Evolutionary conservation across 2,888 invertebrate species (phyloP).

Genomic region (Monopis laevigella): DNA sequence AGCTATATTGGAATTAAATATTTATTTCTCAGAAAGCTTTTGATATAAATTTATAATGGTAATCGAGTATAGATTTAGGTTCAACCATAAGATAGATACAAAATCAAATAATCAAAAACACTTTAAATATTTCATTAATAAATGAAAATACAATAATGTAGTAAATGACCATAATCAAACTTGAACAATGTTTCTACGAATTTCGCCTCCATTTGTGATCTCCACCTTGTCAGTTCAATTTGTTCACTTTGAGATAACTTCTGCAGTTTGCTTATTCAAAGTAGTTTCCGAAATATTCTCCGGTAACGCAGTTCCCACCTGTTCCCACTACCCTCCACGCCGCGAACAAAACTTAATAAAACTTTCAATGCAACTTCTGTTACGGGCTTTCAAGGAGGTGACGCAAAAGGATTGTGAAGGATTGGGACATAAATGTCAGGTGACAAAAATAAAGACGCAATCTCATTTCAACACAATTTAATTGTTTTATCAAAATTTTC

Average conservation of each 20-base stretch:
- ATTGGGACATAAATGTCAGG: constrained; percentile 1
- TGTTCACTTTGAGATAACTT: constrained; percentile 10
- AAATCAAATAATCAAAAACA: too few relatives aligned
- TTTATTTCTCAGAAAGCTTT: too few relatives aligned
- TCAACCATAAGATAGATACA: too few relatives aligned
- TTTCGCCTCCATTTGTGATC: constrained; percentile 6
- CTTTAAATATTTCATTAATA: too few relatives aligned
- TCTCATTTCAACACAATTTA: constrained; percentile 56
- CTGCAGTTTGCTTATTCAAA: constrained; percentile 25
- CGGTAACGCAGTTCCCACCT: constrained; percentile 10
- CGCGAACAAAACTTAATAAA: constrained; percentile 38
- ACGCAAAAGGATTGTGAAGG: not conserved
- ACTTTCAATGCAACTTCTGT: constrained; percentile 40
- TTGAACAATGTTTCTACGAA: constrained; percentile 5
- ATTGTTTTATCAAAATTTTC: constrained; percentile 65
- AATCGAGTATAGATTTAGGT: too few relatives aligned
- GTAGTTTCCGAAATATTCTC: constrained; percentile 26
- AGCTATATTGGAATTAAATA: too few relatives aligned
- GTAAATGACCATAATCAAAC: constrained; percentile 9
- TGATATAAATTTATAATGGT: too few relatives aligned
- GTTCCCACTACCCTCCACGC: constrained; percentile 1
- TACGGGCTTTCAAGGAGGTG: constrained; percentile 14
- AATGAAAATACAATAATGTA: too few relatives aligned
- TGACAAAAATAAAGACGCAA: not conserved
- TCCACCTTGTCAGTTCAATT: constrained; percentile 5